Evolutionary conservation across 2,888 invertebrate genomes (phyloP).

Genomic region (Frankliniella intonsa): DNA sequence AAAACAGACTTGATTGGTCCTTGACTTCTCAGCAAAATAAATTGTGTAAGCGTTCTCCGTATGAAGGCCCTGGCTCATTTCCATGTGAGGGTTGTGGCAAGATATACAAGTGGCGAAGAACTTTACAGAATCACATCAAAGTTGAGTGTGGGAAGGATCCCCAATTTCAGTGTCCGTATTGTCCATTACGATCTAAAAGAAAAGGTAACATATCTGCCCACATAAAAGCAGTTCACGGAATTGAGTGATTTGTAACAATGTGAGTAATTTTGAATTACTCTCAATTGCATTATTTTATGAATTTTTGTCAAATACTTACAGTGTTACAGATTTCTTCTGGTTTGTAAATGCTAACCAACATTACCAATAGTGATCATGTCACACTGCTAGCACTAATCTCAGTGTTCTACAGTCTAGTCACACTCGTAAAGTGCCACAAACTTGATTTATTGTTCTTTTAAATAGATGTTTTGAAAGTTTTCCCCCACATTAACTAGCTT

Average conservation of each 20-base stretch:
- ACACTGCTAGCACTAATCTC: no score
- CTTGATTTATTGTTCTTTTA: no score
- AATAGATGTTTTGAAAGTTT: no score
- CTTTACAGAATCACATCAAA: constrained; percentile 35
- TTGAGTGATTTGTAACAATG: background rate
- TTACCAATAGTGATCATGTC: no score
- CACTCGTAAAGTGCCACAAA: no score
- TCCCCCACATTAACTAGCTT: no score
- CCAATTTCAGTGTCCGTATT: constrained; percentile 39
- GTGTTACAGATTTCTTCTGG: no score
- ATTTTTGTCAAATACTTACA: no score
- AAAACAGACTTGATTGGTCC: background rate
- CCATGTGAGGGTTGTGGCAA: constrained; percentile 31
- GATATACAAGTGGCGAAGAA: constrained; percentile 30
- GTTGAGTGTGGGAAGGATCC: constrained; percentile 47
- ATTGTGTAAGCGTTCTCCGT: background rate
- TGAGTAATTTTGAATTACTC: no score
- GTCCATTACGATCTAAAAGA: constrained; percentile 34
- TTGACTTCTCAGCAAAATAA: background rate
- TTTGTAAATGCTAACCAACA: no score
- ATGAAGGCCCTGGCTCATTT: constrained; percentile 30
- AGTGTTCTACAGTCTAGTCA: no score
- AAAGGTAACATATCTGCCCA: constrained; percentile 35
- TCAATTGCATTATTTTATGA: no score
- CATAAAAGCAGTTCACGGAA: constrained; percentile 28